Percentiles rank a stretch among this genome's conserved stretches.
phyloP scores from a whole-genome alignment of 1,140 invertebrate species.

The Galendromus occidentalis region DNA sequence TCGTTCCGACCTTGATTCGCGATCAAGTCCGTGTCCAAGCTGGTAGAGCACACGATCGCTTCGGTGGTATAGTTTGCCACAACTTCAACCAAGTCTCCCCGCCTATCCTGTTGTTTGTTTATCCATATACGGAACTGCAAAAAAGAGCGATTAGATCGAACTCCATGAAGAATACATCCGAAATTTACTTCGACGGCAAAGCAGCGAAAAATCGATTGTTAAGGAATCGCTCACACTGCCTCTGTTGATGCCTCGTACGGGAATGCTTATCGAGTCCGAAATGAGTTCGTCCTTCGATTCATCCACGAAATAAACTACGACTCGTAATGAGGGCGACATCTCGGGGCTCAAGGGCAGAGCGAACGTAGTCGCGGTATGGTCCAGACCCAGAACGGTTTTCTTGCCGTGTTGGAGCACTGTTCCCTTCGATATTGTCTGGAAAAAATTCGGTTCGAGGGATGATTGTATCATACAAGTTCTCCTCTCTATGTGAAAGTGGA shows the following conservation, averaged over 20 bases:
- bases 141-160: no score
- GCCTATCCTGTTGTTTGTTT: slow-evolving; percentile 21
- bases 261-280: slow-evolving; percentile 36
- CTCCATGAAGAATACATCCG: no score
- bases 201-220: no score
- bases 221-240: slow-evolving; percentile 28
- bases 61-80: slow-evolving; percentile 15
- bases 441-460: background rate
- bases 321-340: slow-evolving; percentile 39
- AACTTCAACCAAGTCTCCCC: slow-evolving; percentile 19
- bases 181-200: no score
- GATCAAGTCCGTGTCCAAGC: slow-evolving; percentile 18
- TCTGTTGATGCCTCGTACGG: slow-evolving; percentile 33
- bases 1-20: slow-evolving; percentile 19
- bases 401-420: slow-evolving; percentile 27
- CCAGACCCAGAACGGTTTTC: slow-evolving; percentile 21
- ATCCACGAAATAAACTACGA: slow-evolving; percentile 35
- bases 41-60: slow-evolving; percentile 17
- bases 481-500: no score
- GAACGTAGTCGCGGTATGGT: slow-evolving; percentile 27
- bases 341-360: slow-evolving; percentile 29
- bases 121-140: slow-evolving; percentile 18
- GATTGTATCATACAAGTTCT: no score
- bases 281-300: slow-evolving; percentile 31
- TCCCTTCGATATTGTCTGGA: slow-evolving; percentile 31